phyloP scores from a whole-genome alignment of 2,797 vertebrate genomes.

The Rhadinocentrus ornatus region DNA sequence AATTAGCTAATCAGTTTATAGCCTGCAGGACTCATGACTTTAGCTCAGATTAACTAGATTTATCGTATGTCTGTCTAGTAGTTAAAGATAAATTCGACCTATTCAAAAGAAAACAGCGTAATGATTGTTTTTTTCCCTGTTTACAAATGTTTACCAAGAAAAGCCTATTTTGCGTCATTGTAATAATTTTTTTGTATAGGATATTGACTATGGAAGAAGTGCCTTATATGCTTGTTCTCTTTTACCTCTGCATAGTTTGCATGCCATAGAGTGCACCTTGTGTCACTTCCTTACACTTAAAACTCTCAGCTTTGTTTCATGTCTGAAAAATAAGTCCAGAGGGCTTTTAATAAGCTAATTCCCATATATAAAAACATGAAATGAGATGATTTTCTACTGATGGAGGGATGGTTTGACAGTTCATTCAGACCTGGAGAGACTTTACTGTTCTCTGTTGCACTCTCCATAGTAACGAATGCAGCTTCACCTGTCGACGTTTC shows the following conservation, averaged over 20 bases:
- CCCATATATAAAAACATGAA: constrained; percentile 41
- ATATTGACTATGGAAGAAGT: too few species aligned
- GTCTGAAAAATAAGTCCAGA: constrained; percentile 15
- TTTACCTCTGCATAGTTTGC: constrained; percentile 9
- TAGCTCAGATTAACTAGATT: neutral
- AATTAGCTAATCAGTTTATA: neutral
- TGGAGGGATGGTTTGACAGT: constrained; percentile 16
- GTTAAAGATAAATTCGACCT: neutral
- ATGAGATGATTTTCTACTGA: constrained; percentile 21
- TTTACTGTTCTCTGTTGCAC: constrained; percentile 5
- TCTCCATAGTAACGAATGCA: constrained; percentile 13
- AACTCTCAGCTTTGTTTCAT: constrained; percentile 30
- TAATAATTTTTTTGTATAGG: neutral
- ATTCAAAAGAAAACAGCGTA: neutral
- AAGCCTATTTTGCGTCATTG: neutral
- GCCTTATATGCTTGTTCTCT: neutral
- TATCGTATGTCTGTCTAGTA: neutral
- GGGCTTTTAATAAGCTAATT: constrained; percentile 40
- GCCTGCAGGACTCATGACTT: neutral
- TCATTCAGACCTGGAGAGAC: constrained; percentile 19
- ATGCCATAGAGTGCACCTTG: constrained; percentile 10
- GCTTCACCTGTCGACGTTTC: constrained; percentile 3
- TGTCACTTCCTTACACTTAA: constrained; percentile 20
- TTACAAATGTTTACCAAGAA: neutral
- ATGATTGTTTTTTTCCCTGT: neutral